phyloP scores from a whole-genome alignment of 2,113 vertebrate species.

The Ovis canadensis region DNA sequence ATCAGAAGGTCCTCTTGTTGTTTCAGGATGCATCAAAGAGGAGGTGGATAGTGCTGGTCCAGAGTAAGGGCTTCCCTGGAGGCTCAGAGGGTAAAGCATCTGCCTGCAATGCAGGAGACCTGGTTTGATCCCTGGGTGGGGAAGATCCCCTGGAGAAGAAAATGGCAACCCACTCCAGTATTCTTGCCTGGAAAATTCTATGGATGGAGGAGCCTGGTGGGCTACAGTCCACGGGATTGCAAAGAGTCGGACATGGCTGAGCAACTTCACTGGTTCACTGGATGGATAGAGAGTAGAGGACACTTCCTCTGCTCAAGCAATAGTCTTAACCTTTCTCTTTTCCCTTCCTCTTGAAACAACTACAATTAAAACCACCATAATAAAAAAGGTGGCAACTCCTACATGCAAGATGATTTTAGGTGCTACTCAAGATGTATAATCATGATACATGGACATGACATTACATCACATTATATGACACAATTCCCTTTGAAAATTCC shows the following conservation, averaged over 20 bases:
- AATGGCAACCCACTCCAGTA: neutral
- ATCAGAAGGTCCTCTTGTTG: neutral
- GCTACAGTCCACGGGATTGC: neutral
- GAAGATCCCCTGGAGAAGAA: neutral
- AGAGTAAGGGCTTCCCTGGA: neutral
- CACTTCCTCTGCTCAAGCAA: neutral
- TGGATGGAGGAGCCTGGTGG: neutral
- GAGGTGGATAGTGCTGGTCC: neutral
- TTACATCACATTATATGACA: neutral
- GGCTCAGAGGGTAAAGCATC: neutral
- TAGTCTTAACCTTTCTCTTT: neutral
- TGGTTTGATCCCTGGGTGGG: neutral
- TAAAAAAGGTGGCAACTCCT: neutral
- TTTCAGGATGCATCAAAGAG: neutral
- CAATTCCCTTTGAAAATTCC: neutral
- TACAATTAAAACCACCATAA: neutral
- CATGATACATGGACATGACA: neutral
- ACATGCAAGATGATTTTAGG: neutral
- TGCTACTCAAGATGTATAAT: neutral
- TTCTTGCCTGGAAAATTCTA: neutral
- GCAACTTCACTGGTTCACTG: neutral
- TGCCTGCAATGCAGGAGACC: neutral
- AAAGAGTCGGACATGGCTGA: neutral
- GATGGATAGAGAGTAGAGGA: neutral
- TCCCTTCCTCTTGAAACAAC: neutral